Conservation (phyloP, 2,113 vertebrate species). For the Taxidea taxus region DNA sequence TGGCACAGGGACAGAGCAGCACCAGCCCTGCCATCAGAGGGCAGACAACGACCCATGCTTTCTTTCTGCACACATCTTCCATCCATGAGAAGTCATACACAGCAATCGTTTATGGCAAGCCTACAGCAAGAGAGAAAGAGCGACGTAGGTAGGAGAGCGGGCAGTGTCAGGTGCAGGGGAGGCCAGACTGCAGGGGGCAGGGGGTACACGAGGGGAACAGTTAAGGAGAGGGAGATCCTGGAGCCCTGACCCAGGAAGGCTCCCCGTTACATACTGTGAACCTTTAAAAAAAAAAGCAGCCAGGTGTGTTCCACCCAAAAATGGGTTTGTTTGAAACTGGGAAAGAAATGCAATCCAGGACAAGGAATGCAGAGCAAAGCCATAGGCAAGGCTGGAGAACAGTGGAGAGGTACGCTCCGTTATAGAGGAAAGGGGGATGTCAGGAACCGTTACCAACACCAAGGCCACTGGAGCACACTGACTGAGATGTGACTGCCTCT, state of each 20-base stretch:
- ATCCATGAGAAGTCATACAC: background rate
- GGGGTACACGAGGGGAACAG: background rate
- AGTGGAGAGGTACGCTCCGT: background rate
- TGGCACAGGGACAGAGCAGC: background rate
- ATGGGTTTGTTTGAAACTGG: background rate
- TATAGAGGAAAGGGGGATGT: background rate
- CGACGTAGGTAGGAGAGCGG: background rate
- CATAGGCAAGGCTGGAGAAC: background rate
- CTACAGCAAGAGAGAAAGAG: background rate
- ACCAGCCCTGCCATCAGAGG: background rate
- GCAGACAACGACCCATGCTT: fast-evolving
- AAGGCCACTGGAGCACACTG: background rate
- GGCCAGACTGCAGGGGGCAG: no score
- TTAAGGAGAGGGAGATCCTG: background rate
- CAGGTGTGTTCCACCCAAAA: background rate
- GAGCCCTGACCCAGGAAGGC: no score
- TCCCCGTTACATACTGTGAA: background rate
- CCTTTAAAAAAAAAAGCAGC: background rate
- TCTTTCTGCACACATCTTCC: background rate
- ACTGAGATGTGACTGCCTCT: background rate
- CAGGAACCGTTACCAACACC: background rate
- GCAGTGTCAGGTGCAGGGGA: background rate
- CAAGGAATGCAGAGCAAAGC: background rate
- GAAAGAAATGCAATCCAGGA: background rate
- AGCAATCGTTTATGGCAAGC: background rate